Base-by-base conservation (phyloP, 2,888 invertebrate species). In the Colletes collaris region DNA sequence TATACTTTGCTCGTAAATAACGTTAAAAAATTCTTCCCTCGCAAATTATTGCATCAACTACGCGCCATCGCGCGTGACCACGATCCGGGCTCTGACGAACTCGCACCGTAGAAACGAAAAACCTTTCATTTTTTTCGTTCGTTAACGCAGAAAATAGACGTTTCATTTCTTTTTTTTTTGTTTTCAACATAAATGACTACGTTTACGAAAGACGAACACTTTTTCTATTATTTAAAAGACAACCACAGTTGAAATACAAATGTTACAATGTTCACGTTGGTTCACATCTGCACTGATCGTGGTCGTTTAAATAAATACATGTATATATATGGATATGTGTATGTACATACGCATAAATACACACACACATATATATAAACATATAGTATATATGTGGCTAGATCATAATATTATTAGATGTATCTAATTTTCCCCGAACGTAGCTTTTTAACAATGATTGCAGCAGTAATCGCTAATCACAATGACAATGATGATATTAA, bases 371-470 rank as follows among this genome's bases (percentile, higher is more conserved):
- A 27, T 27, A 27, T 27, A 27, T 27, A 27, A 27, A 27, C 27
- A 50, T 50, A n/a, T 50, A n/a, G 52, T 16, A 52, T 52, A 7
- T 52, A 52, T 52, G 16, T 7, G 8, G 64, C 44, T 71, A 75
- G 11, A 64, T 64, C 13, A 35, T 10, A 27, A 27, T 27, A 27
- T 27, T 27, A 60, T 52, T 40, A 65, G 55, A 72, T 44, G 56
- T 37, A 58, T 63, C 70, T 55, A 70, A 76, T 60, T 60, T 55
- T 19, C 55, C 49, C 40, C 40, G 60, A 66, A 55, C 40, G 55
- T 73, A 66, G 58, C 63, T 11, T 55, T 68, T 53, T 60, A 81
- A 78, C 65, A 81, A 81, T 73, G 74, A 84, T 76, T 74, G 68
- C 75, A 72, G 60, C 64, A 50, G 75, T 64, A 81, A 65, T 79